Evolutionary conservation across 2,888 invertebrate genomes (phyloP), one percentile per base, ranked within the genome.

Genomic region (Chrysolina haemoptera): DNA sequence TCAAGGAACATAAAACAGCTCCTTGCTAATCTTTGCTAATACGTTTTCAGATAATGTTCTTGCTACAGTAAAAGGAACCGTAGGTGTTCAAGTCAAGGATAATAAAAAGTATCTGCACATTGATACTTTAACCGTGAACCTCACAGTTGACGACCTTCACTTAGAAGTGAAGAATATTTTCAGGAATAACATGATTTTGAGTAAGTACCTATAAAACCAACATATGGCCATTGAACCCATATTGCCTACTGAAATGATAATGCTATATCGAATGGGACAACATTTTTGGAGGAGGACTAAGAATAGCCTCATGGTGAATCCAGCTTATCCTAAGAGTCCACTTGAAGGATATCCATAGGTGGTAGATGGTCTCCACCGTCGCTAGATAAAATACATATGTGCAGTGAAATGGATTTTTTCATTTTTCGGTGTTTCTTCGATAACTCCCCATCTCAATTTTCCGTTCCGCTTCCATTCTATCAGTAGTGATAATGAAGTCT

Each of bases 101-200:
- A 86, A 89, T 40, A 87, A 89, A 70, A 90, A 90, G 65, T 92
- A 91, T 84, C 84, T 93, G 73, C 90, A 91, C 80, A 90, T 93
- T 14, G 93, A 93, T 72, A 88, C 89, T 0, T 88, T 94, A 14
- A 90, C 90, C 77, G 88, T 93, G 10, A 90, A 91, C 48, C 86
- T 94, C 35, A 89, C 89, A 46, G 90, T 93, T 6, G 91, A 91
- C 82, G 90, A 91, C 75, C 90, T 91, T 43, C 87, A 89, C 65
- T 92, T 94, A 92, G 89, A 89, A 79, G 93, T 94, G 62, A 90
- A 90, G 74, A 92, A 92, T 80, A 91, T 93, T 66, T 93, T 91
- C 85, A 93, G 91, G 82, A 93, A 93, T 83, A 93, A 93, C 86
- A 89, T 91, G 74, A 92, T 94, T 82, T 88, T 94, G 76, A 91